Conservation (phyloP, 2,797 vertebrate genomes). For the Acanthurus tractus region DNA sequence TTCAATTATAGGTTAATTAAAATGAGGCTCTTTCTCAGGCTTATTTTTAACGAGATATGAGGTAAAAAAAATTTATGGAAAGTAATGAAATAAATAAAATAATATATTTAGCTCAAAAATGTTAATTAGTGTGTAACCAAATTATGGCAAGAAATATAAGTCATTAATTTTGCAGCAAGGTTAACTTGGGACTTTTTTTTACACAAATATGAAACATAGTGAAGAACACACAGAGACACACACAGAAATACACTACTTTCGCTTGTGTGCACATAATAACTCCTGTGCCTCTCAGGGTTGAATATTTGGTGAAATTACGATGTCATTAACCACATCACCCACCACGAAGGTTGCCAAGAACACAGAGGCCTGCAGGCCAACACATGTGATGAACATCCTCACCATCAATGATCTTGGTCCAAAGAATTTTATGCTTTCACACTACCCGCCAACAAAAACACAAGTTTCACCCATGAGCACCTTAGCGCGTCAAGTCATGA, state of each 20-base stretch:
- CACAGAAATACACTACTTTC: neutral
- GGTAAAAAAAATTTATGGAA: neutral
- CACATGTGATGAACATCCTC: neutral
- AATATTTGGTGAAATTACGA: conserved; percentile 3
- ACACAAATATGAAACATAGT: neutral
- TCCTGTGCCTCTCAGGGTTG: neutral
- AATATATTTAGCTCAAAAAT: neutral
- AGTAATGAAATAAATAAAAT: neutral
- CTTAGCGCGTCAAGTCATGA: neutral
- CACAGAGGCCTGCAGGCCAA: conserved; percentile 8
- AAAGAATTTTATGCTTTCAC: conserved; percentile 25
- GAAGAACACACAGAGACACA: neutral
- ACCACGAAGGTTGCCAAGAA: conserved; percentile 18
- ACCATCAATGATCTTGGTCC: neutral
- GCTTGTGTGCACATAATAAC: neutral
- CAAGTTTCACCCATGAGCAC: neutral
- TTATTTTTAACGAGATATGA: too few relatives aligned
- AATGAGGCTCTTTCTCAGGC: too few relatives aligned
- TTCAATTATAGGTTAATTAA: too few relatives aligned
- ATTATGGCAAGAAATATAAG: neutral
- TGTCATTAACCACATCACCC: conserved; percentile 27
- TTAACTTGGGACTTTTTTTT: neutral
- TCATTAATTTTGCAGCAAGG: conserved; percentile 10
- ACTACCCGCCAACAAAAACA: conserved; percentile 5
- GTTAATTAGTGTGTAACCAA: neutral